phyloP scores from a whole-genome alignment of 2,888 invertebrate genomes.

The Galerucella calmariensis region DNA sequence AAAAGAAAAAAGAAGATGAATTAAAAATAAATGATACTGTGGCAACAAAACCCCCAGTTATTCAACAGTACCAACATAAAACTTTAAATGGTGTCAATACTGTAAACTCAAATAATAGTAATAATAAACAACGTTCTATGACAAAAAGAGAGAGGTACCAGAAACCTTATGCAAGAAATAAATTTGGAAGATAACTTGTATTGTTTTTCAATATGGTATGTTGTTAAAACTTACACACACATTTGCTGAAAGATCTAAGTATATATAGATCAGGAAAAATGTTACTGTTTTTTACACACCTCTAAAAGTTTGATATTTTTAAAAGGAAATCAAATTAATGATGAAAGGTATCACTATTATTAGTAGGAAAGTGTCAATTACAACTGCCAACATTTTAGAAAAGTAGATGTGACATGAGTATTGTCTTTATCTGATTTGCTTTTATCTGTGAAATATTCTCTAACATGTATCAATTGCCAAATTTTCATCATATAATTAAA shows the following conservation, averaged over 20 bases:
- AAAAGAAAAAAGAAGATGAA: constrained; percentile 75
- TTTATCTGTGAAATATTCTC: too few species aligned
- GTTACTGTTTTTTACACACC: too few species aligned
- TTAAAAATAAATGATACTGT: constrained; percentile 79
- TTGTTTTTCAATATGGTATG: background rate
- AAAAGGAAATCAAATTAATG: too few species aligned
- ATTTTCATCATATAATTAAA: too few species aligned
- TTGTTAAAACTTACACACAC: background rate
- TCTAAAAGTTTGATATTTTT: too few species aligned
- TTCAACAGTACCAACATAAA: constrained; percentile 73
- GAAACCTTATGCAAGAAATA: constrained; percentile 51
- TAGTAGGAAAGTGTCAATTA: too few species aligned
- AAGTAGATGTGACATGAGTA: too few species aligned
- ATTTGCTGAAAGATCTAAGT: background rate
- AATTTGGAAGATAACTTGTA: constrained; percentile 33
- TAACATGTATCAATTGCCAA: too few species aligned
- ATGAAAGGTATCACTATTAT: too few species aligned
- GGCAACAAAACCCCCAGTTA: constrained; percentile 73
- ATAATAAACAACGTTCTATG: constrained; percentile 17
- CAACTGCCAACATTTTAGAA: too few species aligned
- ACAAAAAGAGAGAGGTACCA: constrained; percentile 50
- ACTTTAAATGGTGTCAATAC: background rate
- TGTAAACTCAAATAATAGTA: constrained; percentile 43
- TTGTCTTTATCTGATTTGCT: too few species aligned
- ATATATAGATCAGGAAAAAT: too few species aligned